phyloP scores from a whole-genome alignment of 2,113 vertebrate genomes.

The Phalacrocorax pelagicus region DNA sequence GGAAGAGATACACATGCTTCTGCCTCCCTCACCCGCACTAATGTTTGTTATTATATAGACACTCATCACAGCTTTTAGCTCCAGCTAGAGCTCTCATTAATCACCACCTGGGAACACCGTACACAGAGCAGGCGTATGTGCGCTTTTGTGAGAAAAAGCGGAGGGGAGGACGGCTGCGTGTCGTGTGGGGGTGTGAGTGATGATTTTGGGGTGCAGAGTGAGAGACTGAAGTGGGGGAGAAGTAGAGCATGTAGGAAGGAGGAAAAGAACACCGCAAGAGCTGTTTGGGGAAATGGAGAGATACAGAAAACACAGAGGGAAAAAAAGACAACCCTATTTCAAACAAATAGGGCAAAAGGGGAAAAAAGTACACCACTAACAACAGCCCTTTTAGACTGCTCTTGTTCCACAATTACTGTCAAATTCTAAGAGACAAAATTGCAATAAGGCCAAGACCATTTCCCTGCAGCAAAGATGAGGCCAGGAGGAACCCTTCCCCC shows the following conservation, averaged over 20 bases:
- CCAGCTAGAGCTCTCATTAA: conserved; percentile 24
- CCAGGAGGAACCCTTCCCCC: not conserved
- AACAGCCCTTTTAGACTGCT: not conserved
- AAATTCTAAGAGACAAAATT: not conserved
- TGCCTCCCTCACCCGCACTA: not conserved
- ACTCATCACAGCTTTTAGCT: conserved; percentile 23
- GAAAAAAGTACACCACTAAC: not conserved
- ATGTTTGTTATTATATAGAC: conserved; percentile 23
- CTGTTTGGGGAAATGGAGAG: not conserved
- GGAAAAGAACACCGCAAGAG: not conserved
- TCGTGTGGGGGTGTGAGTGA: not conserved
- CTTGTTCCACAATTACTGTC: not conserved
- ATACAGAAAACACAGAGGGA: not conserved
- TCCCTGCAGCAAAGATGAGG: not conserved
- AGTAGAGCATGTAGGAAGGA: not conserved
- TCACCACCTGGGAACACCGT: conserved; percentile 43
- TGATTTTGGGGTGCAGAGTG: conserved; percentile 48
- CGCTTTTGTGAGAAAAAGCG: conserved; percentile 6
- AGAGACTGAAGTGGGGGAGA: conserved; percentile 49
- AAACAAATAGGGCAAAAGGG: not conserved
- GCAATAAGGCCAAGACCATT: conserved; percentile 8
- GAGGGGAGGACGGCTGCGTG: not conserved
- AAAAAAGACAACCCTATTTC: not conserved
- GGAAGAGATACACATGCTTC: not conserved
- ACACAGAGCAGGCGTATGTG: not conserved